Percentiles rank a stretch among this genome's conserved stretches.
These are phyloP conservation scores for Meloidogyne floridensis DNA, from an alignment of 1,140 invertebrate genomes.

Conservation along the genomic window DNA sequence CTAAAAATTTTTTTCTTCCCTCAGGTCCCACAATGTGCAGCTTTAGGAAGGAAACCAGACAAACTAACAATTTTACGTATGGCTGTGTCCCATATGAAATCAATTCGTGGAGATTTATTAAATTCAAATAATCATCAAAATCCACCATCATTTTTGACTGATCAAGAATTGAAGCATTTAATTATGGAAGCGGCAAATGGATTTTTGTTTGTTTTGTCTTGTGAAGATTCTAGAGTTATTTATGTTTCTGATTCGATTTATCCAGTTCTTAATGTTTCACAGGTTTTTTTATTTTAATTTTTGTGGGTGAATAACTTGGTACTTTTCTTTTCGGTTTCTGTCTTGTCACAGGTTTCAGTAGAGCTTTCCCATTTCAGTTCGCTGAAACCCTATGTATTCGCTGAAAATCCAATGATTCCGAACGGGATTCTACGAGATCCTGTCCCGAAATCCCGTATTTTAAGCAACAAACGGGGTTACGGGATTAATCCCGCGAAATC, in stretches of 20 bases:
- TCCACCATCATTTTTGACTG: constrained; percentile 96
- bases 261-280: constrained; percentile 92
- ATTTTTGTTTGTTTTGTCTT: constrained; percentile 96
- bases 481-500: too few relatives aligned
- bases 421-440: too few relatives aligned
- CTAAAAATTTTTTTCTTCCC: neutral
- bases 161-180: constrained; percentile 97
- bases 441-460: too few relatives aligned
- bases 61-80: constrained; percentile 92
- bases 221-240: constrained; percentile 92
- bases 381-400: neutral
- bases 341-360: too few relatives aligned
- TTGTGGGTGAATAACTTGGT: neutral
- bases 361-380: neutral
- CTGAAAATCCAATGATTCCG: too few relatives aligned
- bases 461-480: too few relatives aligned
- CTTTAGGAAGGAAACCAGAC: constrained; percentile 86
- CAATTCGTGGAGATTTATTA: constrained; percentile 57
- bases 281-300: constrained; percentile 68
- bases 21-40: constrained; percentile 81
- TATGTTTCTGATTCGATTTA: constrained; percentile 98
- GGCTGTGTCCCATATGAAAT: constrained; percentile 99
- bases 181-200: constrained; percentile 98
- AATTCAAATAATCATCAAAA: constrained; percentile 72
- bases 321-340: too few relatives aligned